Evolutionary conservation across 2,888 invertebrate genomes (phyloP).

Genomic region (Lucinisca nassula): DNA sequence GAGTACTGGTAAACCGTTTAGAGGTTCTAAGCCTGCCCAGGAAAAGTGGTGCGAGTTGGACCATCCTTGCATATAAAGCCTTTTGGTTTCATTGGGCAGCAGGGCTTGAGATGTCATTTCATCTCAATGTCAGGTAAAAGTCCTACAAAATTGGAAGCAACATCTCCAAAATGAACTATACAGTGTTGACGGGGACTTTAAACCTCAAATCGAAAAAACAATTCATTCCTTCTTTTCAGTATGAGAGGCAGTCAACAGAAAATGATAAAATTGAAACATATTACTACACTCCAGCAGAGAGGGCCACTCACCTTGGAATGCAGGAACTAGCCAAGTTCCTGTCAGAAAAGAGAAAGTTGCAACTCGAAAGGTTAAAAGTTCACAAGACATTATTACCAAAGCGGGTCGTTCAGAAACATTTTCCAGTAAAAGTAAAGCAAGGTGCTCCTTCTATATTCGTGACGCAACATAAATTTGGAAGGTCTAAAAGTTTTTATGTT

Average conservation of each 20-base stretch:
- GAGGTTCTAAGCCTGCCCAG: too few species aligned
- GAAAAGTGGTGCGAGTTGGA: too few species aligned
- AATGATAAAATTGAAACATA: conserved; percentile 23
- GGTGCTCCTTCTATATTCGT: conserved; percentile 46
- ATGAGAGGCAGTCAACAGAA: conserved; percentile 51
- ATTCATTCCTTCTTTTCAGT: conserved; percentile 55
- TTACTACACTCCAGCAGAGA: conserved; percentile 62
- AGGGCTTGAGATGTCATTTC: too few species aligned
- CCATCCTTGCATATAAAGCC: too few species aligned
- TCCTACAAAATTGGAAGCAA: too few species aligned
- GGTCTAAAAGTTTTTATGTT: not conserved
- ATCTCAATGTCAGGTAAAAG: too few species aligned
- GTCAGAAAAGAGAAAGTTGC: conserved; percentile 17
- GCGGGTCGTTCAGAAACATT: conserved; percentile 46
- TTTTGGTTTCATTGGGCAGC: too few species aligned
- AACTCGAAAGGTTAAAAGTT: conserved; percentile 35
- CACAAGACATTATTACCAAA: conserved; percentile 51
- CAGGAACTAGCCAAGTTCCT: conserved; percentile 54
- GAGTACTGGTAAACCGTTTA: too few species aligned
- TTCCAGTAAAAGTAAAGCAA: conserved; percentile 2
- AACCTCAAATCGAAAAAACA: too few species aligned
- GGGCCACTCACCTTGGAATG: conserved; percentile 66
- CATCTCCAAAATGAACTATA: too few species aligned
- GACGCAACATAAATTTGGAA: conserved; percentile 46
- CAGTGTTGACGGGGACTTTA: too few species aligned